These are phyloP conservation scores for Octodon degus DNA, from an alignment of 2,113 vertebrate species.

Conservation along the genomic window DNA sequence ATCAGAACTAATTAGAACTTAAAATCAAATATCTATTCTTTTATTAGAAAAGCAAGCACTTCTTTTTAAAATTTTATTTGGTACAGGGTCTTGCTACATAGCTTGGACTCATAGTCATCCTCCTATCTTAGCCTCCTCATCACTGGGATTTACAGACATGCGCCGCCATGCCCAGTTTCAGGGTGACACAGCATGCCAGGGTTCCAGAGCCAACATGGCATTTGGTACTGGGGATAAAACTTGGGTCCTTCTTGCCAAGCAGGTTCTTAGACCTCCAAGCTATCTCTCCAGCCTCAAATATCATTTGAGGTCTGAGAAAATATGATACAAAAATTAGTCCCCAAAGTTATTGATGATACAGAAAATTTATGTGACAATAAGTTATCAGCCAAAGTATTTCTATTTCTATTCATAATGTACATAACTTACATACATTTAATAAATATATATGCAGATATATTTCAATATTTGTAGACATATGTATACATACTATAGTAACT, in stretches of 20 bases:
- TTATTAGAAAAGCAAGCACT: too few species aligned
- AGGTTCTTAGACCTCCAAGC: too few species aligned
- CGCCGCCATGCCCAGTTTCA: too few species aligned
- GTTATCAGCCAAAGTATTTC: not conserved
- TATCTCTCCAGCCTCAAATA: not conserved
- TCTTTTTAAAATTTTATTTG: too few species aligned
- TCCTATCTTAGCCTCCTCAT: too few species aligned
- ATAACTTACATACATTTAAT: not conserved
- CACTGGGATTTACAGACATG: too few species aligned
- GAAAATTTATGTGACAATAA: not conserved
- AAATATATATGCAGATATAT: not conserved
- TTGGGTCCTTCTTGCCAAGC: too few species aligned
- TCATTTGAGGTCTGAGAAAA: not conserved
- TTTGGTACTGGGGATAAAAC: too few species aligned
- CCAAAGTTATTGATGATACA: not conserved
- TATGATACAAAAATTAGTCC: not conserved
- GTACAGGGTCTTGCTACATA: too few species aligned
- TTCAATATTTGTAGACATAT: not conserved
- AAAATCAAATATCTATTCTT: not conserved
- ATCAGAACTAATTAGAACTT: not conserved
- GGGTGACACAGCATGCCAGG: too few species aligned
- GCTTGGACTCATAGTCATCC: too few species aligned
- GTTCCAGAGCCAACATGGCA: too few species aligned
- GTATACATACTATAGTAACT: not conserved
- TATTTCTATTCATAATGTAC: not conserved